These are phyloP conservation scores for Heliconius sara DNA, from an alignment of 2,888 invertebrate genomes.

Conservation along the genomic window DNA sequence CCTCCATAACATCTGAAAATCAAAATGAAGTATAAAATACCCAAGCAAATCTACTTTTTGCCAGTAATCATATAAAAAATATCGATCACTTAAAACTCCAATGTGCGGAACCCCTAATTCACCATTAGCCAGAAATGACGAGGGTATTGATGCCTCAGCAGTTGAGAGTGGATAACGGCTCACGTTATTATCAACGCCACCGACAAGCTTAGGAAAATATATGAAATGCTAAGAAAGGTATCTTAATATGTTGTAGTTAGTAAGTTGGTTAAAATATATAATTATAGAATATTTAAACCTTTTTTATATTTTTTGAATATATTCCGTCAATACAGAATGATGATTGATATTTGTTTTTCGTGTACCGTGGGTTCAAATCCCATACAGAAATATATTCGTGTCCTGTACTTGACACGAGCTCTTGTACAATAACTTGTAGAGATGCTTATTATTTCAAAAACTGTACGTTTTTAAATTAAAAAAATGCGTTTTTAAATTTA, in stretches of 20 bases:
- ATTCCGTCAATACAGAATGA: too few species aligned
- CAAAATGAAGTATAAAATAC: not conserved
- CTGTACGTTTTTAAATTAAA: too few species aligned
- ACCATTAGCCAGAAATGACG: constrained; percentile 46
- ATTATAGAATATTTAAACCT: not conserved
- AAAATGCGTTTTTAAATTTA: too few species aligned
- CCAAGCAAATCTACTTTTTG: not conserved
- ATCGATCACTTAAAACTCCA: constrained; percentile 16
- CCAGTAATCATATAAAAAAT: constrained; percentile 23
- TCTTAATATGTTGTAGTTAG: not conserved
- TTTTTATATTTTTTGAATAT: not conserved
- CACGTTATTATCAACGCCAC: constrained; percentile 50
- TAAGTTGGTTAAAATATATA: not conserved
- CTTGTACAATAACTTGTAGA: too few species aligned
- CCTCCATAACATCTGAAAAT: not conserved
- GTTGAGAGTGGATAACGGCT: constrained; percentile 57
- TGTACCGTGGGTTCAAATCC: too few species aligned
- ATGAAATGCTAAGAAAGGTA: not conserved
- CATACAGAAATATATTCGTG: too few species aligned
- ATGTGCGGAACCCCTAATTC: constrained; percentile 27
- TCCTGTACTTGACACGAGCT: too few species aligned
- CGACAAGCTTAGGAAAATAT: constrained; percentile 43
- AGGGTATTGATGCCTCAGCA: constrained; percentile 47
- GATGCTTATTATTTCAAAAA: too few species aligned
- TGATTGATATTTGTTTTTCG: too few species aligned